Evolutionary conservation across 1,140 invertebrate genomes (phyloP).

Genomic region (Halyomorpha halys): DNA sequence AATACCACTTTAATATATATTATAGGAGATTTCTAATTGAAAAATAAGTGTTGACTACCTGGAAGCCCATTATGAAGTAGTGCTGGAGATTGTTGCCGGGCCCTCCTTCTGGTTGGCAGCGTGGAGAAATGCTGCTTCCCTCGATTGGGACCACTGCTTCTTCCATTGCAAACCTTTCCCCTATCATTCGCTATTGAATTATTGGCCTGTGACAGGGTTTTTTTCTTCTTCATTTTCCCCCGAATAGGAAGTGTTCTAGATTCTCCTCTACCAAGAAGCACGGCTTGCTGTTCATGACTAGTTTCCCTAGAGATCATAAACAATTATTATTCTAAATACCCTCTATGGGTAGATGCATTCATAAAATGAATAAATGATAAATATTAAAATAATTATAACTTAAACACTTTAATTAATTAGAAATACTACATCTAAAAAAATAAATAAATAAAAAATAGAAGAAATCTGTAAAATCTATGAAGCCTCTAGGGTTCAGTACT

Average conservation of each 20-base stretch:
- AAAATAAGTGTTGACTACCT: no score
- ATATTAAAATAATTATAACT: no score
- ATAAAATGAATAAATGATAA: no score
- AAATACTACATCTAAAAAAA: no score
- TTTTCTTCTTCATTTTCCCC: slow-evolving; percentile 3
- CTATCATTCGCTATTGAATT: neutral
- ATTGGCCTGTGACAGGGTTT: neutral
- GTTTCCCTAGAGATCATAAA: neutral
- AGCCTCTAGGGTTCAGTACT: no score
- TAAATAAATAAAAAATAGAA: no score
- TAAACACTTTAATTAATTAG: no score
- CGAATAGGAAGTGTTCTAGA: slow-evolving; percentile 6
- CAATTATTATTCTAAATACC: no score
- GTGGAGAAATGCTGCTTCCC: slow-evolving; percentile 24
- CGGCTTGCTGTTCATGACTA: neutral
- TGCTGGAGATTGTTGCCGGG: neutral
- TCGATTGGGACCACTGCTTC: neutral
- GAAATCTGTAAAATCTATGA: no score
- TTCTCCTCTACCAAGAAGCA: neutral
- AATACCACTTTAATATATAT: no score
- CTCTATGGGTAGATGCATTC: no score
- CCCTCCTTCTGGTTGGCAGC: slow-evolving; percentile 21
- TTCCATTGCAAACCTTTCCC: neutral
- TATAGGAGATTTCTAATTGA: no score
- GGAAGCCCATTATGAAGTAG: slow-evolving; percentile 12